Base-by-base conservation (phyloP, 2,113 vertebrate species). In the Triplophysa siluroides region DNA sequence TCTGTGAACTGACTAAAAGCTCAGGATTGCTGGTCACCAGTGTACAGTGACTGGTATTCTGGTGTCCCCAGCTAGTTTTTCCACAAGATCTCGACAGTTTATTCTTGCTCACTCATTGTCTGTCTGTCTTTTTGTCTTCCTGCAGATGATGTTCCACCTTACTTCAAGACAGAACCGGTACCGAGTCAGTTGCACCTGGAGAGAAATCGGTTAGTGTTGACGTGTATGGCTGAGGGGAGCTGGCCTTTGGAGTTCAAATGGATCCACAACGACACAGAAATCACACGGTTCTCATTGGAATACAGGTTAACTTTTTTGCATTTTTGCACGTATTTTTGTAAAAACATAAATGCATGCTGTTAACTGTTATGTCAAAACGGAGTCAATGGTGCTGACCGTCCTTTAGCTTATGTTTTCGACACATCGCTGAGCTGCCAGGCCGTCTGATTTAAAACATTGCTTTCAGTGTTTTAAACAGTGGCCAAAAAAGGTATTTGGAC, bases 191-290 rank as follows among this genome's bases (percentile, higher is more conserved):
- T 98, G 66, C 98, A 99, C 84, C 91, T 99, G 90, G 98, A 99
- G 85, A 93, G 96, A 66, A 99, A 99, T 90, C 94, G 98, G 8
- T 90, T 99, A 88, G 97, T 99, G 18, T 94, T 99, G n/a, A 99
- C 98, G 1, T 99, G 98, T 90, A 99, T 99, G 97, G 98, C 98
- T 0, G 98, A 99, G 87, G 98, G 98, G 85, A 99, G 97, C 90
- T 99, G 98, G 98, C 98, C 98, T 0, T 93, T 99, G 13, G 97
- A 99, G 88, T 99, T 98, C 91, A 98, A 97, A 88, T 99, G 98
- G 98, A 92, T 99, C 13, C 96, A 97, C 89, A 96, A 98, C 77
- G 93, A 88, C 33, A 91, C 83, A 0, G 95, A 99, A 88, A 93
- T 99, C 68, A 98, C 96, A 16, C 94, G 93, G 24, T 99, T 98